A percentile compares a stretch with the other conserved stretches of the same genome.
phyloP scores from a whole-genome alignment of 2,797 vertebrate species.

The Lindbergichthys nudifrons region DNA sequence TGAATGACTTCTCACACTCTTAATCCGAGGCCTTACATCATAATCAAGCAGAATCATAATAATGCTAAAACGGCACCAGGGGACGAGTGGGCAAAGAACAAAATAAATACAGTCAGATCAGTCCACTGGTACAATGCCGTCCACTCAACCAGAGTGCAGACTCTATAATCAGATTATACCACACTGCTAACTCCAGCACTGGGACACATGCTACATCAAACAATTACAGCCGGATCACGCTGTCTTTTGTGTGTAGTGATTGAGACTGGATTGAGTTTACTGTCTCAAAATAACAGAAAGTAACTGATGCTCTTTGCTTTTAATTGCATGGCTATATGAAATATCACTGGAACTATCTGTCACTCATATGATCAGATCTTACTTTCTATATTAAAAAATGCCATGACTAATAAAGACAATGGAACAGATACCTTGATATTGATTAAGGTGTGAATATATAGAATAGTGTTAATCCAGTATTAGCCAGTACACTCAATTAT shows the following conservation, averaged over 20 bases:
- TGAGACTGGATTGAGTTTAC: neutral
- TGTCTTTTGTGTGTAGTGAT: neutral
- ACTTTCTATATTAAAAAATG: neutral
- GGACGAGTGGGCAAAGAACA: conserved; percentile 6
- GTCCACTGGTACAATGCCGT: conserved; percentile 24
- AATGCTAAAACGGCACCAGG: neutral
- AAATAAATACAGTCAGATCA: conserved; percentile 26
- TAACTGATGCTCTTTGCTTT: neutral
- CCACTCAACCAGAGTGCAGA: conserved; percentile 25
- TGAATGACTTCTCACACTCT: conserved; percentile 1
- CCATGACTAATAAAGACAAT: neutral
- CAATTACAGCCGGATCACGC: neutral
- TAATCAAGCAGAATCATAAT: neutral
- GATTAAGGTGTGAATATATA: too few species aligned
- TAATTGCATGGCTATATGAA: neutral
- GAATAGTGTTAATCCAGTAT: too few species aligned
- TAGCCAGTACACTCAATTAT: too few species aligned
- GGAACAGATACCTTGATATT: neutral
- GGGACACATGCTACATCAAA: conserved; percentile 14
- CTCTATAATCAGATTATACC: conserved; percentile 47
- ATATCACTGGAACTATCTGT: neutral
- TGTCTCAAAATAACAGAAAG: neutral
- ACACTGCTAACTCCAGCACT: conserved; percentile 21
- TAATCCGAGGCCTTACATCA: neutral
- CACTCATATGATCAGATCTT: neutral